Base-by-base conservation (phyloP, 2,888 invertebrate genomes). In the Andrena praecox region DNA sequence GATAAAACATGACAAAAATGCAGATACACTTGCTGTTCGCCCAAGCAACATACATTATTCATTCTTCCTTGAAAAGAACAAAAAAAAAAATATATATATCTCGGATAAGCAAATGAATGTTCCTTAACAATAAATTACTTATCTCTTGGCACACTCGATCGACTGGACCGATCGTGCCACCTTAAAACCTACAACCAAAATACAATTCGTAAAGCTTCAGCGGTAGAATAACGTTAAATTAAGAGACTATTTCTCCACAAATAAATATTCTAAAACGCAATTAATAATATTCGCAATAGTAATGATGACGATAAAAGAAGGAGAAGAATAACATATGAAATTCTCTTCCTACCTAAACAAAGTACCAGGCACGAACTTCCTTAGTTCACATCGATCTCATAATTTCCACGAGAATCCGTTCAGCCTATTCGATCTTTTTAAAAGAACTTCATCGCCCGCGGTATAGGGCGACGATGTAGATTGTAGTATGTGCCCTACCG, bases 191-290 rank as follows among this genome's bases (percentile, higher is more conserved):
- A 83, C n/a, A 59, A 56, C 10, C 24, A 31, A 42, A 77, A 74
- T 82, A 71, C 27, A 70, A 29, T 63, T 42, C 24, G 20, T 77
- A 83, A 72, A 71, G 71, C 68, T 73, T 59, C 59, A 80, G 59
- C 24, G 12, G 63, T 60, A 64, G 60, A 63, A 31, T 62, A 64
- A 60, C 42, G 68, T 80, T 66, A 56, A 75, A 72, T 80, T 69
- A 77, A 78, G 67, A 80, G 56, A 29, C 29, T 71, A 7, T 59
- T 77, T 48, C 48, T 80, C 48, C 48, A 73, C 67, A 76, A 87
- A 87, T 87, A 85, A 87, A 88, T 87, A 85, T 52, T 31, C 64
- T 87, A 87, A 24, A 62, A 59, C 70, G 56, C 63, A 76, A 82
- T 35, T n/a, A n/a, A 35, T 69, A 56, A 10, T 24, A 56, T 48